Conservation (phyloP, 1,140 invertebrate genomes). For the Apis dorsata region DNA sequence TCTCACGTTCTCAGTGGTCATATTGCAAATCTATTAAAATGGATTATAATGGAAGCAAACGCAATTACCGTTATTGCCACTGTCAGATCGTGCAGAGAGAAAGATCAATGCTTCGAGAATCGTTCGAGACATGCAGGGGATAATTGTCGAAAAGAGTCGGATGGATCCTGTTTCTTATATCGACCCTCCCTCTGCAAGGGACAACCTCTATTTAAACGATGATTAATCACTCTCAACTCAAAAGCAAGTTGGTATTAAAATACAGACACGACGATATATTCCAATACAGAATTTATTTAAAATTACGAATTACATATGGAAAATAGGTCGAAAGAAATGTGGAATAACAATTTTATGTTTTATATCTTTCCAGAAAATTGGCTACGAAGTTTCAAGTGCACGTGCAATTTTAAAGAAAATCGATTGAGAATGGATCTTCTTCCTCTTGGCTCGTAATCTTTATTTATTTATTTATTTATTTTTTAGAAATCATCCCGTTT, state of each 20-base stretch:
- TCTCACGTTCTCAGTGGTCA: slow-evolving; percentile 4
- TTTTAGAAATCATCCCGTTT: too few relatives aligned
- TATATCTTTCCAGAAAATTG: too few relatives aligned
- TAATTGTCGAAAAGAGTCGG: slow-evolving; percentile 54
- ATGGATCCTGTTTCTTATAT: slow-evolving; percentile 28
- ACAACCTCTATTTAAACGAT: slow-evolving; percentile 71
- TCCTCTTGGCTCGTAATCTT: background rate
- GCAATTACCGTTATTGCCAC: slow-evolving; percentile 28
- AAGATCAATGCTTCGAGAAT: slow-evolving; percentile 57
- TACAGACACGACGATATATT: background rate
- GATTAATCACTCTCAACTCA: slow-evolving; percentile 75
- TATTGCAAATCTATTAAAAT: background rate
- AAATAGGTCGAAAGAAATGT: too few relatives aligned
- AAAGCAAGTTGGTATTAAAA: slow-evolving; percentile 54
- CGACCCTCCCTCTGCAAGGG: slow-evolving; percentile 50
- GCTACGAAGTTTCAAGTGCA: background rate
- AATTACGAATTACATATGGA: too few relatives aligned
- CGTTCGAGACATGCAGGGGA: slow-evolving; percentile 48
- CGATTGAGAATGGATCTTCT: too few relatives aligned
- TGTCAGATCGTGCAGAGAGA: slow-evolving; percentile 49
- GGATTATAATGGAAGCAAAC: background rate
- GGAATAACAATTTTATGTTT: too few relatives aligned
- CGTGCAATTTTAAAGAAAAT: too few relatives aligned
- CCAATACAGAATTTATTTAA: too few relatives aligned
- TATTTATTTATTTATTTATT: too few relatives aligned